These are phyloP conservation scores for Phaetusa simplex DNA, from an alignment of 2,113 vertebrate genomes.

Conservation along the genomic window DNA sequence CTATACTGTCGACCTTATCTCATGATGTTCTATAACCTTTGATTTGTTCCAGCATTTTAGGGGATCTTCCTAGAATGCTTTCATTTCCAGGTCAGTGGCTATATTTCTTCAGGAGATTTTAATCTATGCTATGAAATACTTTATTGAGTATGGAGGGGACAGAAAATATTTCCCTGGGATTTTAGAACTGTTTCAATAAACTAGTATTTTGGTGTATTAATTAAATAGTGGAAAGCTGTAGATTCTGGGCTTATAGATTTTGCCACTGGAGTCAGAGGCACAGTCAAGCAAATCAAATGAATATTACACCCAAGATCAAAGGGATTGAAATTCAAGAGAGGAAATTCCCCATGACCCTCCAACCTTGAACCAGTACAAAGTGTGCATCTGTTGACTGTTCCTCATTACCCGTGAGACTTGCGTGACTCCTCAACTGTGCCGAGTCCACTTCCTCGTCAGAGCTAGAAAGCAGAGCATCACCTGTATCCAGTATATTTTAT, in stretches of 20 bases:
- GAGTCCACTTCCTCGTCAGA: neutral
- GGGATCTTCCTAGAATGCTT: neutral
- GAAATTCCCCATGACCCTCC: neutral
- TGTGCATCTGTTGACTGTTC: neutral
- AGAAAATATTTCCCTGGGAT: neutral
- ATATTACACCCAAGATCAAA: neutral
- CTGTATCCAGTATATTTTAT: neutral
- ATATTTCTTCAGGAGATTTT: neutral
- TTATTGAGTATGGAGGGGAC: neutral
- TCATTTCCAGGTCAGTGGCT: neutral
- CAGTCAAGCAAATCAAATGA: neutral
- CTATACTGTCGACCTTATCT: neutral
- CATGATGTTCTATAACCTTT: neutral
- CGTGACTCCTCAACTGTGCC: neutral
- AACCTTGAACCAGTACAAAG: neutral
- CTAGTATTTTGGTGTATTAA: neutral
- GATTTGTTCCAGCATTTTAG: neutral
- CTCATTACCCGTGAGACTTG: neutral
- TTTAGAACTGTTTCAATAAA: neutral
- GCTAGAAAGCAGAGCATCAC: neutral
- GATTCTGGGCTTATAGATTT: neutral
- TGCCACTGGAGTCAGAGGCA: neutral
- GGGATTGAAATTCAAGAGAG: neutral
- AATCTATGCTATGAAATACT: neutral
- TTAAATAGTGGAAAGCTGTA: neutral